Conservation (phyloP, 37 sponge, comb jelly and placozoan genomes). For the Theonella swinhoei region DNA sequence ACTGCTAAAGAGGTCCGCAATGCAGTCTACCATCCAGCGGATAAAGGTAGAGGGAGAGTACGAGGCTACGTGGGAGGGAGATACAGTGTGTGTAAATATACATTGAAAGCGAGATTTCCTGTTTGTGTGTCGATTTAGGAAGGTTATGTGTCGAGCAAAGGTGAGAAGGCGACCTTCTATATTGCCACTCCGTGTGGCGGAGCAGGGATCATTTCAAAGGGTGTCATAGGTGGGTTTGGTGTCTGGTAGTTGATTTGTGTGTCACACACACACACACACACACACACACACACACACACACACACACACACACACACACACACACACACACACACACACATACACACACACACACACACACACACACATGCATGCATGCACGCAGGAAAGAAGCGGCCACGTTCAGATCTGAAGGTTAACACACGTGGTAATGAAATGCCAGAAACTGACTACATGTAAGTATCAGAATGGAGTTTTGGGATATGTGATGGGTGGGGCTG, state of each 20-base stretch:
- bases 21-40: neutral
- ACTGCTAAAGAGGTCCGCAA: conserved; percentile 62
- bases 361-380: neutral
- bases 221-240: neutral
- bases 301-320: no score
- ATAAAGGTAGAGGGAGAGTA: neutral
- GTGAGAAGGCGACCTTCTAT: conserved; percentile 42
- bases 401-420: neutral
- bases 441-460: neutral
- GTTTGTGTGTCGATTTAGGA: conserved; percentile 6
- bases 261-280: no score
- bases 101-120: no score
- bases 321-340: no score
- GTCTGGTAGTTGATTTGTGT: no score
- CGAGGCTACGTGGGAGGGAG: neutral
- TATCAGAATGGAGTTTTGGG: neutral
- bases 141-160: neutral
- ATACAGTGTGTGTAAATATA: neutral
- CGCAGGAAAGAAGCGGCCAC: neutral
- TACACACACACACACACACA: no score
- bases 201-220: conserved; percentile 5
- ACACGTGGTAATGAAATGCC: neutral
- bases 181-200: conserved; percentile 40
- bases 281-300: no score
- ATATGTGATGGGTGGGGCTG: neutral